A percentile compares a stretch with the other conserved stretches of the same genome.
phyloP scores from a whole-genome alignment of 2,888 invertebrate species.

The Heliconius hortense region DNA sequence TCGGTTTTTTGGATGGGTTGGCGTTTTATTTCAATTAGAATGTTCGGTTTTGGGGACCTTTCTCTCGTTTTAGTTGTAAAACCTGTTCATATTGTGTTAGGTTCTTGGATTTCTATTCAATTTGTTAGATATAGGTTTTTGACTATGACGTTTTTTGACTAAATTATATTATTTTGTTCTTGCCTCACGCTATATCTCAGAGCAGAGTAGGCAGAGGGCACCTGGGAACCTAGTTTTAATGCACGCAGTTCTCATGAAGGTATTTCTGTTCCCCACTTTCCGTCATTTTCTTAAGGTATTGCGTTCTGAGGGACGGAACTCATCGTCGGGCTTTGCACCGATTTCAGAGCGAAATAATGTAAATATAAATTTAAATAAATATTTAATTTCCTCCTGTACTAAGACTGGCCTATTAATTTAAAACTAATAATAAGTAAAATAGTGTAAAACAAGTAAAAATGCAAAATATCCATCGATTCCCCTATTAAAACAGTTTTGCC shows the following conservation, averaged over 20 bases:
- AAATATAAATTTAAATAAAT: no score
- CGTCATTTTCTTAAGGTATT: no score
- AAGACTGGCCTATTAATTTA: no score
- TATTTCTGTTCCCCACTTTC: no score
- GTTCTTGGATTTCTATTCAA: neutral
- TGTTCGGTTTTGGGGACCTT: neutral
- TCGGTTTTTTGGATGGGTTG: conserved; percentile 1
- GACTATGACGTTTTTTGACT: no score
- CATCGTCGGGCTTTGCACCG: no score
- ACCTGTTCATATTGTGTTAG: neutral
- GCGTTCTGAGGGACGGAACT: no score
- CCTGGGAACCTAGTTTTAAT: neutral
- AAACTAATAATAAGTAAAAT: no score
- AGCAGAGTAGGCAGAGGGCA: neutral
- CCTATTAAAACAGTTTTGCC: conserved; percentile 5
- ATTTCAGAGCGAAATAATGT: no score
- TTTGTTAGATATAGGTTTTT: neutral
- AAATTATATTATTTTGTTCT: no score
- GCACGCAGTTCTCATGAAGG: neutral
- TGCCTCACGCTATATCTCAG: neutral
- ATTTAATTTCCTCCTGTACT: no score
- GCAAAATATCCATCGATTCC: neutral
- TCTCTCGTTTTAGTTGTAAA: neutral
- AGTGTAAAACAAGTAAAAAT: neutral
- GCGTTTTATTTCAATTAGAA: neutral